Conservation (phyloP, 1,140 invertebrate genomes). For the Drosophila kohkoa region DNA sequence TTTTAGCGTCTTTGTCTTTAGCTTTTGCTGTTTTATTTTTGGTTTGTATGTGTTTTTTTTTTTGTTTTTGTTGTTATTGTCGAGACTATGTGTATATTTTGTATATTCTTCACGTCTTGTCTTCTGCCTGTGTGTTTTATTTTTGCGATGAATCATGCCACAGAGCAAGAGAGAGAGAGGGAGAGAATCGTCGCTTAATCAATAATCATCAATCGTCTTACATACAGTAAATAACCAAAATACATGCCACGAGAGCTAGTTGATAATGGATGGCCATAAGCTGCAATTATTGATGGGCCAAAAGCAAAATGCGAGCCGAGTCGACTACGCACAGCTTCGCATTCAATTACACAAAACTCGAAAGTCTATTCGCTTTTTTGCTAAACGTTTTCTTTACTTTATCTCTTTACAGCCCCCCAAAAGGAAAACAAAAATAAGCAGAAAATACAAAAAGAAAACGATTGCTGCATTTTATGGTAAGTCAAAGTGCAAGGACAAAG, state of each 20-base stretch:
- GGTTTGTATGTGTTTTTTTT: not conserved
- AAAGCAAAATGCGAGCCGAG: not conserved
- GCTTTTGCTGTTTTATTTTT: not conserved
- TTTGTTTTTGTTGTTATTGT: not conserved
- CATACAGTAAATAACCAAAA: constrained; percentile 67
- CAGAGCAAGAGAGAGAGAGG: constrained; percentile 9
- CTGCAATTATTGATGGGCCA: constrained; percentile 76
- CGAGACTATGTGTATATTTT: constrained; percentile 21
- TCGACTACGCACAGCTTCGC: constrained; percentile 32
- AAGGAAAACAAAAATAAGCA: too few relatives aligned
- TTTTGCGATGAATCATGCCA: constrained; percentile 65
- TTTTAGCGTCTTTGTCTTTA: constrained; percentile 65
- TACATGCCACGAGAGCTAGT: constrained; percentile 6
- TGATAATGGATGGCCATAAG: constrained; percentile 75
- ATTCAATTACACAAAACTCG: constrained; percentile 27
- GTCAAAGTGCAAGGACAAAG: constrained; percentile 52
- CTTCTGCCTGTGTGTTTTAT: constrained; percentile 19
- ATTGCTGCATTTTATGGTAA: constrained; percentile 70
- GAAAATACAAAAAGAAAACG: constrained; percentile 3
- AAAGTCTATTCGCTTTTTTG: not conserved
- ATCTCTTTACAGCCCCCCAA: constrained; percentile 30
- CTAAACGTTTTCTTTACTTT: constrained; percentile 26
- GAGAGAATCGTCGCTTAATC: constrained; percentile 56
- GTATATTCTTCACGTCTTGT: constrained; percentile 43
- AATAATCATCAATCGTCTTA: constrained; percentile 82